Conservation (phyloP, 2,113 vertebrate genomes). For the Cynopterus brachyotis region DNA sequence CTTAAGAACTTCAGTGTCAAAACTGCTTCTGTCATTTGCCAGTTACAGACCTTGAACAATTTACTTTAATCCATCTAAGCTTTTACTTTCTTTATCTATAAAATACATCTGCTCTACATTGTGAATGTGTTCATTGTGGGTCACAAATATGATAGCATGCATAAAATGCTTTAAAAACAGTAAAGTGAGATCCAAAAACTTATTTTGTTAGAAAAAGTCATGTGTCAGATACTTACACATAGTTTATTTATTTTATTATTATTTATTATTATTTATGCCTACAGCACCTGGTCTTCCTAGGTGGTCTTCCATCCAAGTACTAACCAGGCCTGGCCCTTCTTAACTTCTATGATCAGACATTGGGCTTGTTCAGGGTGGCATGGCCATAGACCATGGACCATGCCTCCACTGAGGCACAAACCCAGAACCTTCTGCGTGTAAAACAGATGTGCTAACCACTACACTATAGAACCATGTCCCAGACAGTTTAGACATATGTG, state of each 20-base stretch:
- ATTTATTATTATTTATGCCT: too few relatives aligned
- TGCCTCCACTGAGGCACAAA: too few relatives aligned
- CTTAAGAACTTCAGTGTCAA: neutral
- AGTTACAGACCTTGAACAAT: neutral
- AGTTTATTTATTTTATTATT: too few relatives aligned
- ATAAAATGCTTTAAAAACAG: neutral
- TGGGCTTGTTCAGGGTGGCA: too few relatives aligned
- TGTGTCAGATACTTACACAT: neutral
- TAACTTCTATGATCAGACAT: too few relatives aligned
- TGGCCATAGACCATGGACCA: too few relatives aligned
- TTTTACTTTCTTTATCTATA: neutral
- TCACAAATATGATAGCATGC: neutral
- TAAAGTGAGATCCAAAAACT: neutral
- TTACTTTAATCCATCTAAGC: neutral
- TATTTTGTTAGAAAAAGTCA: neutral
- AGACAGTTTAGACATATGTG: neutral
- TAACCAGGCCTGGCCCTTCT: too few relatives aligned
- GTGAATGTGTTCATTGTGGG: neutral
- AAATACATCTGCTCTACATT: neutral
- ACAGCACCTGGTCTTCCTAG: too few relatives aligned
- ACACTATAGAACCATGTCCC: too few relatives aligned
- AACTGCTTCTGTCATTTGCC: neutral
- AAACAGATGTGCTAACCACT: too few relatives aligned
- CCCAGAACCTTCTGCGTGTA: too few relatives aligned
- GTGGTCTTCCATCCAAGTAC: too few relatives aligned